These are phyloP conservation scores for Leguminivora glycinivorella DNA, from an alignment of 1,140 invertebrate species.

Conservation along the genomic window DNA sequence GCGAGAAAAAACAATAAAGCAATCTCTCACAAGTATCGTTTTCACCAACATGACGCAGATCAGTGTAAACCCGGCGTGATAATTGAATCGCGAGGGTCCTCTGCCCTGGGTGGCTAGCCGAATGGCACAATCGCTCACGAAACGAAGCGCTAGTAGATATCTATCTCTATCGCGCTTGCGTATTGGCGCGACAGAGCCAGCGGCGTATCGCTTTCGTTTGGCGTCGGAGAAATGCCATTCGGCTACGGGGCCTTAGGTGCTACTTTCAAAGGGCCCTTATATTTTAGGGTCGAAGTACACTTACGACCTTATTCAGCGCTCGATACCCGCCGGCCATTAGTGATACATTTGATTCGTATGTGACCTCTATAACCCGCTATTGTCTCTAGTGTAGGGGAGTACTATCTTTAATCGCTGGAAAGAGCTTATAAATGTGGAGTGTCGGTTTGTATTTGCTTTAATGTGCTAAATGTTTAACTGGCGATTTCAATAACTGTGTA, in stretches of 20 bases:
- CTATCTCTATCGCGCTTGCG: too few relatives aligned
- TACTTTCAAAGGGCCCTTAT: constrained; percentile 15
- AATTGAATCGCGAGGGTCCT: constrained; percentile 75
- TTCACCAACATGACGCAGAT: constrained; percentile 72
- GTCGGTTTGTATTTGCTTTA: not conserved
- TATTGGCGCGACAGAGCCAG: too few relatives aligned
- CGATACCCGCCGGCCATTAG: constrained; percentile 48
- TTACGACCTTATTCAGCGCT: constrained; percentile 18
- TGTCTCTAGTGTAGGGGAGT: constrained; percentile 30
- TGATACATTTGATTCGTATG: constrained; percentile 72
- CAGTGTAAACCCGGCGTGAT: constrained; percentile 72
- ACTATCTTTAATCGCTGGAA: constrained; percentile 31
- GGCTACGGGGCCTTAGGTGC: constrained; percentile 1
- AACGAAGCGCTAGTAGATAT: too few relatives aligned
- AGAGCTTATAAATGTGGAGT: constrained; percentile 13
- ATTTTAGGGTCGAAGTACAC: constrained; percentile 7
- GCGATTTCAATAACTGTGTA: not conserved
- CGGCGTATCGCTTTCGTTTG: too few relatives aligned
- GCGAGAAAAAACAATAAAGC: constrained; percentile 80
- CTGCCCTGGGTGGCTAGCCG: too few relatives aligned
- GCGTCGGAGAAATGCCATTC: too few relatives aligned
- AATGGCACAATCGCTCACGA: too few relatives aligned
- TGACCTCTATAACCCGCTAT: constrained; percentile 46
- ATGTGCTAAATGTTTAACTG: not conserved
- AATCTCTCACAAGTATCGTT: constrained; percentile 80